Evolutionary conservation across 2,888 invertebrate genomes (phyloP), one percentile per base, ranked within the genome.

Genomic region (Orchesellides sinensis): DNA sequence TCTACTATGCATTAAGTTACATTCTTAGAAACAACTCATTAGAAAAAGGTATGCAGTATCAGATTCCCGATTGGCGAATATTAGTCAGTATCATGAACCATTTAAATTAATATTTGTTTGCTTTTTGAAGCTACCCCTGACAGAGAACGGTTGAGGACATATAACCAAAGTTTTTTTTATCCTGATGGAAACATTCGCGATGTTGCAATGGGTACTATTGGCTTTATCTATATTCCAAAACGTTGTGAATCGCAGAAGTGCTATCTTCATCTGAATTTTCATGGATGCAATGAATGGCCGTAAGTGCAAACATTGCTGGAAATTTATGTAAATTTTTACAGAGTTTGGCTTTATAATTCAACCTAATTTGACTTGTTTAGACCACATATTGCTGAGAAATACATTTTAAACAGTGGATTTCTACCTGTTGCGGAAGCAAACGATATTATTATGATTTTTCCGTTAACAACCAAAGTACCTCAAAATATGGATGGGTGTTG

Each of bases 211-310:
- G 87, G 87, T 10, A 59, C 56, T 10, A 19, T 19, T 4, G 87
- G 87, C 4, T 85, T 78, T 52, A 84, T 86, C 21, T 87, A 86
- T 54, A 78, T 86, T 40, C 87, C 87, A 23, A 70, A 66, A 12
- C 17, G 25, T 2, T 87, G 87, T 40, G 73, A 80, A 29, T 21
- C 59, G 1, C 35, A 63, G 12, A 54, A 78, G 19, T 87, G 87
- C 61, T 73, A 72, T 25, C 82, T 87, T 8, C 86, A 87, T 63
- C 12, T 87, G 21, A 85, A 86, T 75, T 86, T 87, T 66, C 87
- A 87, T 78, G 87, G 87, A 35, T 87, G 87, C 49, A 83, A 87
- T 56, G 87, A 87, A 74, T 87, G 81, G 74, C 85, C 83, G 85
- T 86, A 83, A 80, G 85, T 8, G 40, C n/a, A 40, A 40, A 40